Evolutionary conservation across 2,888 invertebrate species (phyloP), one percentile per base, ranked within the genome.

Genomic region (Sphaerophoria taeniata): DNA sequence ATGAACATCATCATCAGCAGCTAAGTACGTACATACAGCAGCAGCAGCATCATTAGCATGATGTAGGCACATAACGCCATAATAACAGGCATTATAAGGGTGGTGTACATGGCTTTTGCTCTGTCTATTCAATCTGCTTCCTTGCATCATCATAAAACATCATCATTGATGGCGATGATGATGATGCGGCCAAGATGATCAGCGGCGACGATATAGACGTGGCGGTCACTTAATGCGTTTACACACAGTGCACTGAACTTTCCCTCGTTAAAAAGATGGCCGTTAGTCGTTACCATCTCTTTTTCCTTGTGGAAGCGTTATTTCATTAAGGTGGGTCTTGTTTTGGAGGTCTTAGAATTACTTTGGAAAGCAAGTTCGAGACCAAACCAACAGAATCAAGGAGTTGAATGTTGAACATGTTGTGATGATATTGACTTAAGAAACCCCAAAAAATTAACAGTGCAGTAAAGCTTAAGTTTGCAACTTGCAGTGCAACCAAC

Each of bases 51-150:
- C 84, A 84, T 84, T 84, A 84, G 80, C 84, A 80, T 84, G 75
- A 83, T 83, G 83, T 83, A 75, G 79, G 75, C 84, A 84, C 84
- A 79, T 83, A 83, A 83, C 78, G 67, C 83, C 78, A 71, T 83
- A 83, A 83, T 83, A 83, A 83, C 78, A 78, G 78, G 58, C 74
- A 83, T 83, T 83, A 83, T 83, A 70, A 78, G 83, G 83, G 83
- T 83, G 78, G 78, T 78, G 74, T 78, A 70, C 80, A 77, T 84
- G 75, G 24, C 75, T 47, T 60, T 84, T 75, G 75, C 79, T 60
- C 79, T 79, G 70, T 56, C 83, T 60, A 75, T 83, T 83, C 79
- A 78, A 83, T 84, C 67, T 55, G 69, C 12, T 67, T 84, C 55
- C 80, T 84, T 84, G 84, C 79, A 80, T 79, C 71, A 67, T 71